Base-by-base conservation (phyloP, 1,140 invertebrate species). In the Eciton burchellii region DNA sequence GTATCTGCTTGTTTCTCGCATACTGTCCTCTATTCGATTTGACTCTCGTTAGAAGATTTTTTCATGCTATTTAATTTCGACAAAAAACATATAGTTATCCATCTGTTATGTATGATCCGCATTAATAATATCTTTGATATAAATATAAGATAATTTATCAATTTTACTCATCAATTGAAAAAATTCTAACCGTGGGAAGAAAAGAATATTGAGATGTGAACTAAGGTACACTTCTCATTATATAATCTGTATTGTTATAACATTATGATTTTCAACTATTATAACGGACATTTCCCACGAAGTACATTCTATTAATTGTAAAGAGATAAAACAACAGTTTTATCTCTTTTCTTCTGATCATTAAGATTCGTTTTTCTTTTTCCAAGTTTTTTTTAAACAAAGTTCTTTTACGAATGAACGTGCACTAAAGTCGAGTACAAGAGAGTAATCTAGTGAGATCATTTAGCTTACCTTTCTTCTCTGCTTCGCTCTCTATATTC, bases 381-480 rank as follows among this genome's bases (percentile, higher is more conserved):
- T n/a, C n/a, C n/a, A 29, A 76, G 52, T 9, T 57, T 63, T 59
- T 14, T 43, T 41, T 60, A 24, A n/a, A 43, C n/a, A 47, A 19
- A 59, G 57, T 21, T 70, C 16, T 65, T 68, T 54, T 43, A 26
- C 35, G 12, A 24, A 77, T n/a, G 16, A 14, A 52, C 12, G 14
- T 45, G 16, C 59, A 41, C 11, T 56, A 29, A 16, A 35, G 6
- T 41, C 16, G 21, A 68, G 35, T n/a, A 21, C 35, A 56, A 79
- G 24, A 77, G 47, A 88, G 54, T 62, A 88, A 70, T 82, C 56
- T 82, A 54, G 11, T 81, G n/a, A 88, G 56, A 82, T 87, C 24
- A 41, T 87, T 87, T 26, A 73, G 90, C 92, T 94, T 94, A 97
- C 96, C 96, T 96, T 91, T 97, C 96, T 93, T 97, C 96, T 65